Conservation (phyloP, 2,113 vertebrate species). For the Cyanoliseus patagonus region DNA sequence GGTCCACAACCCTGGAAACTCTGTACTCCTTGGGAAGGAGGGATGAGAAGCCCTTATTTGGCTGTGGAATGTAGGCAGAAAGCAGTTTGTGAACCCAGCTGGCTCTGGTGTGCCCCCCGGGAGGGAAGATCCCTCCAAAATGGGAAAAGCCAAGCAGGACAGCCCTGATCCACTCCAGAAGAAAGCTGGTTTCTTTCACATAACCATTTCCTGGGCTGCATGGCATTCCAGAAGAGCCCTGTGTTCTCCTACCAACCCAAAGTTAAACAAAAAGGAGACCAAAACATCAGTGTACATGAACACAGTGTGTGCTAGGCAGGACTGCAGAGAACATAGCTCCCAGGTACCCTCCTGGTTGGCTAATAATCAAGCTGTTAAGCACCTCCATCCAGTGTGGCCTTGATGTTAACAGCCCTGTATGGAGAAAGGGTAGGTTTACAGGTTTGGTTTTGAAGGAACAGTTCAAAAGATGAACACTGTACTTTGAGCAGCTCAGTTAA, state of each 20-base stretch:
- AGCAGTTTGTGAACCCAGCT: background rate
- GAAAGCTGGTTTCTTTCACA: background rate
- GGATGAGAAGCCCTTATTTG: background rate
- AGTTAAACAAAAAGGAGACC: background rate
- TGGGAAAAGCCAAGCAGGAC: background rate
- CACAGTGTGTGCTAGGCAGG: background rate
- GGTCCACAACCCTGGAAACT: background rate
- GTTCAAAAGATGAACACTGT: fast-evolving
- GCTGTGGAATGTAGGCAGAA: background rate
- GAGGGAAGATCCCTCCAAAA: background rate
- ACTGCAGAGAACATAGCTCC: background rate
- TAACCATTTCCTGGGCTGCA: background rate
- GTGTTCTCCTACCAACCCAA: background rate
- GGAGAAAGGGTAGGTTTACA: fast-evolving
- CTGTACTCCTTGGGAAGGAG: background rate
- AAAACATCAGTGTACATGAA: fast-evolving
- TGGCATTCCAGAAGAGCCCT: background rate
- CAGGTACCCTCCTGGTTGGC: fast-evolving
- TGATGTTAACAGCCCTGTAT: no score
- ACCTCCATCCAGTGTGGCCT: background rate
- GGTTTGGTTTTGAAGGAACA: background rate
- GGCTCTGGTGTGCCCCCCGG: background rate
- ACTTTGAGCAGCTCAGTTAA: background rate
- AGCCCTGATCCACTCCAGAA: fast-evolving
- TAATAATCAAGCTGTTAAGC: fast-evolving